These are phyloP conservation scores for Nicator chloris DNA, from an alignment of 2,113 vertebrate species.

Conservation along the genomic window DNA sequence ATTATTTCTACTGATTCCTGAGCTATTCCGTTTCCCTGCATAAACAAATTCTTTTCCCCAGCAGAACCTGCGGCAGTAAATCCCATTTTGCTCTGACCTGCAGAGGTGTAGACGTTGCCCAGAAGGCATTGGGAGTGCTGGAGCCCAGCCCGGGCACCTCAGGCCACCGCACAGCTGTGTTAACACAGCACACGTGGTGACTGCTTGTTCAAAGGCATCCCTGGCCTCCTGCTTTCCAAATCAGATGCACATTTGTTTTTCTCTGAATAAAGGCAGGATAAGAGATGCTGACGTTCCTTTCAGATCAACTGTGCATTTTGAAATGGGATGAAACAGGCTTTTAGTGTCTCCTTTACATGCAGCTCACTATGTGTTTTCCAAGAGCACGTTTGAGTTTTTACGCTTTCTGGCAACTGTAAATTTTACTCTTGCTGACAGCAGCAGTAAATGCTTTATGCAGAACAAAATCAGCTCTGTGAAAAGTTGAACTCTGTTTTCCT, in stretches of 20 bases:
- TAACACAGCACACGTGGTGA: neutral
- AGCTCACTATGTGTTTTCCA: constrained; percentile 37
- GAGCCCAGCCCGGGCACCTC: neutral
- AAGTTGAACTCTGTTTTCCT: constrained; percentile 62
- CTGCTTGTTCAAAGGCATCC: neutral
- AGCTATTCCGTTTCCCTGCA: neutral
- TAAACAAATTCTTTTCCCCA: neutral
- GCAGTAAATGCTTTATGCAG: constrained; percentile 63
- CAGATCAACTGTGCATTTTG: constrained; percentile 32
- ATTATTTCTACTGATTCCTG: neutral
- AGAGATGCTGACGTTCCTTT: constrained; percentile 35
- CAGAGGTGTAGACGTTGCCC: neutral
- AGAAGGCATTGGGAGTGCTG: neutral
- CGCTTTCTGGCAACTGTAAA: constrained; percentile 60
- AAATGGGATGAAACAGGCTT: constrained; percentile 47
- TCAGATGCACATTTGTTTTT: constrained; percentile 14
- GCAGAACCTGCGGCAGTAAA: neutral
- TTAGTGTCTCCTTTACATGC: constrained; percentile 50
- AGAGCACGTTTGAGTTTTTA: constrained; percentile 47
- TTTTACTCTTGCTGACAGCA: constrained; percentile 63
- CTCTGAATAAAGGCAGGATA: constrained; percentile 28
- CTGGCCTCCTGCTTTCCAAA: constrained; percentile 6
- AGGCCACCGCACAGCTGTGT: neutral
- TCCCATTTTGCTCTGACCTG: neutral
- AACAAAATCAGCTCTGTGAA: constrained; percentile 55